phyloP scores from a whole-genome alignment of 2,113 vertebrate genomes.

The Pogona vitticeps region DNA sequence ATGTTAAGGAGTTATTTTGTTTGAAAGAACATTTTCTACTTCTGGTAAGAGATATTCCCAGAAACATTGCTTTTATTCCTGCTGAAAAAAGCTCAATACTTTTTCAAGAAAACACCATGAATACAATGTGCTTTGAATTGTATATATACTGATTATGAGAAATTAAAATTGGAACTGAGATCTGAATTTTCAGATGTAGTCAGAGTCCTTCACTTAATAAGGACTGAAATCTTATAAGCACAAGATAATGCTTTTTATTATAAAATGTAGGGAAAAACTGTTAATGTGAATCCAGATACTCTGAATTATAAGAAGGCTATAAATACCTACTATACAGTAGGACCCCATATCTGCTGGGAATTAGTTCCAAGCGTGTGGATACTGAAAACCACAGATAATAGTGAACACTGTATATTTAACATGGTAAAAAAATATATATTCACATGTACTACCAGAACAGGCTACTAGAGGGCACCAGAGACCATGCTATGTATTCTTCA shows the following conservation, averaged over 20 bases:
- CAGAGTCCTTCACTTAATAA: neutral
- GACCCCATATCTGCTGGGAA: too few species aligned
- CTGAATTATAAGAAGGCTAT: too few species aligned
- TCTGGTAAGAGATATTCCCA: neutral
- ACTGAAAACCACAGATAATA: too few species aligned
- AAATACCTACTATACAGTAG: too few species aligned
- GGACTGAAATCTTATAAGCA: neutral
- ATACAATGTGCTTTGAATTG: neutral
- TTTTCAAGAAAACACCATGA: rapidly evolving
- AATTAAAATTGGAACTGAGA: neutral
- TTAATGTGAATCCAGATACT: too few species aligned
- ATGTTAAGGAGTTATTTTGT: neutral
- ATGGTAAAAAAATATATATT: too few species aligned
- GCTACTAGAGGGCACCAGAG: too few species aligned
- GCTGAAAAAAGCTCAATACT: neutral
- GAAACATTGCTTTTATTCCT: neutral
- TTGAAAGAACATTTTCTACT: neutral
- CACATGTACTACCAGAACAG: too few species aligned
- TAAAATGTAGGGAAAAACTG: neutral
- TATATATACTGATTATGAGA: neutral
- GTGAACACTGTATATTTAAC: too few species aligned
- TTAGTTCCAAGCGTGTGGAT: too few species aligned
- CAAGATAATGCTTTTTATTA: neutral
- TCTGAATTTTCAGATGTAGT: neutral
- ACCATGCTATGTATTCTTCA: too few species aligned